These are phyloP conservation scores for Sebastiscus tertius DNA, from an alignment of 2,797 vertebrate genomes.

Conservation along the genomic window DNA sequence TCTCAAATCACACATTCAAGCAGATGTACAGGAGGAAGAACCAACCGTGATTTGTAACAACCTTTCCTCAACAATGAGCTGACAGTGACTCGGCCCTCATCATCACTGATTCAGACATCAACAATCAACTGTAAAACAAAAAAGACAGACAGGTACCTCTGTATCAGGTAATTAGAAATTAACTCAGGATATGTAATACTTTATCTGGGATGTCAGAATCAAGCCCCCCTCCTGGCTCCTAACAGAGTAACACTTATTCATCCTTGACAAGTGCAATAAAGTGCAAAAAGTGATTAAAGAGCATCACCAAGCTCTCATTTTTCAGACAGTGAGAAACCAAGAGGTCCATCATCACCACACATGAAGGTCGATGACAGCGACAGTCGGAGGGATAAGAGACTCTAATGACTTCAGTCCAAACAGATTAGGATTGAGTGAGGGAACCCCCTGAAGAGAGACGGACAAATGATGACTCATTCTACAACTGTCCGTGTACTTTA, in stretches of 20 bases:
- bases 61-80: neutral
- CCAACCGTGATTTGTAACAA: neutral
- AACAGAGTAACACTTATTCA: neutral
- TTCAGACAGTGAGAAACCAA: neutral
- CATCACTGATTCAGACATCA: neutral
- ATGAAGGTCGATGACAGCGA: neutral
- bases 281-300: neutral
- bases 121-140: neutral
- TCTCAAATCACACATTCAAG: neutral
- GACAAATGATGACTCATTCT: neutral
- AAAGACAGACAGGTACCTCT: neutral
- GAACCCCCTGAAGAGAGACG: neutral
- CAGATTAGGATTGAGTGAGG: neutral
- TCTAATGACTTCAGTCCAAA: slow-evolving; percentile 10
- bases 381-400: neutral
- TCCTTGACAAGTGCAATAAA: neutral
- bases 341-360: neutral
- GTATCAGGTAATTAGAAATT: neutral
- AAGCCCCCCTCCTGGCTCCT: neutral
- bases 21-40: neutral
- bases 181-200: neutral
- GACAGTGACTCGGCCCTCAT: neutral
- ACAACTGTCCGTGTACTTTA: neutral
- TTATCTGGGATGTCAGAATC: neutral
- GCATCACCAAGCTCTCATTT: neutral